A percentile compares a stretch with the other conserved stretches of the same genome.
These are phyloP conservation scores for Ceramica pisi DNA, from an alignment of 2,888 invertebrate species.

Conservation along the genomic window DNA sequence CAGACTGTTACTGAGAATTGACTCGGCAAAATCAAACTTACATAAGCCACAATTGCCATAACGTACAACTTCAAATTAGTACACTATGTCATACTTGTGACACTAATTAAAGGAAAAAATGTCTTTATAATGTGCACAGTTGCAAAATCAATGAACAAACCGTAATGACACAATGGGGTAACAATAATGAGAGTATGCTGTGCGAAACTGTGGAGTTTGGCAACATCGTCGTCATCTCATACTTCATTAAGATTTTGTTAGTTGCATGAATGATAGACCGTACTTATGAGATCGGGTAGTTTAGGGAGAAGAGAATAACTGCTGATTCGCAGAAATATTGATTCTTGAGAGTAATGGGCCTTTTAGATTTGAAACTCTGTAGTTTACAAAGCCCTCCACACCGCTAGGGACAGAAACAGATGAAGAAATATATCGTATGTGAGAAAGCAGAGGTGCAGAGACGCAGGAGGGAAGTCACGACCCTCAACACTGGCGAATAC, in stretches of 20 bases:
- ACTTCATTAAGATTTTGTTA: slow-evolving; percentile 31
- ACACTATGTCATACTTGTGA: slow-evolving; percentile 56
- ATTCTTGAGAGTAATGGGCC: neutral
- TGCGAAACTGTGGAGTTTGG: slow-evolving; percentile 69
- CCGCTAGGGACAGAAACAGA: too few species aligned
- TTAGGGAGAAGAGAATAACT: neutral
- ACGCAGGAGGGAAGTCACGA: too few species aligned
- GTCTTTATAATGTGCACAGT: slow-evolving; percentile 63
- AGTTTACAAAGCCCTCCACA: too few species aligned
- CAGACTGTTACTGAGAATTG: neutral
- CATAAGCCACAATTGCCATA: slow-evolving; percentile 27
- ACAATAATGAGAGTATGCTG: slow-evolving; percentile 78
- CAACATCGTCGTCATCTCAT: slow-evolving; percentile 63
- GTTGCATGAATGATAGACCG: slow-evolving; percentile 12
- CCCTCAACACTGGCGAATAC: too few species aligned
- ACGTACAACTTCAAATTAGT: slow-evolving; percentile 27
- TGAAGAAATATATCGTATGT: too few species aligned
- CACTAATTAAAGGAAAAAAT: slow-evolving; percentile 64
- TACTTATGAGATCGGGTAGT: neutral
- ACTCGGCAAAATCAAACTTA: slow-evolving; percentile 23
- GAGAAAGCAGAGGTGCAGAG: too few species aligned
- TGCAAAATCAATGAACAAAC: slow-evolving; percentile 73
- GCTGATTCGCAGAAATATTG: neutral
- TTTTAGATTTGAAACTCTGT: too few species aligned
- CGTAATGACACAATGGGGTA: slow-evolving; percentile 73